phyloP scores from a whole-genome alignment of 2,797 vertebrate genomes.

The Poeciliopsis presidionis region DNA sequence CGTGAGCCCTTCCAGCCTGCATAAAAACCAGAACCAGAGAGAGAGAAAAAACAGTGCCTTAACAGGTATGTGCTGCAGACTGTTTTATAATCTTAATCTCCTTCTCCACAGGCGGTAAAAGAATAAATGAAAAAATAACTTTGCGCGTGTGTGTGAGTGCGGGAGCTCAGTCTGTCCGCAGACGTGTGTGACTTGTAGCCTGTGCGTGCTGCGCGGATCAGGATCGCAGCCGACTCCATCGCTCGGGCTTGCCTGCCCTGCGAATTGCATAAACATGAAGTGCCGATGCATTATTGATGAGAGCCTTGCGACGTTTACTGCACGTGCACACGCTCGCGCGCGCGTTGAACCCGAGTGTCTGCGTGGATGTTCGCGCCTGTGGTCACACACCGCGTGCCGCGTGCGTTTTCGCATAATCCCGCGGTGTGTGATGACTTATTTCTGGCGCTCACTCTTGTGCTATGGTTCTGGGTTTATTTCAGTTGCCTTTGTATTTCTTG shows the following conservation, averaged over 20 bases:
- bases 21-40: constrained; percentile 82
- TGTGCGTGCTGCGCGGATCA: constrained; percentile 19
- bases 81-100: constrained; percentile 61
- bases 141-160: constrained; percentile 23
- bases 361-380: constrained; percentile 13
- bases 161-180: constrained; percentile 3
- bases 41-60: constrained; percentile 66
- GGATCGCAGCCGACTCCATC: constrained; percentile 62
- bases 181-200: constrained; percentile 21
- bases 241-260: constrained; percentile 73
- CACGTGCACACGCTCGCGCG: constrained; percentile 37
- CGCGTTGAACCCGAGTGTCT: neutral
- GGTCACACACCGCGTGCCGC: constrained; percentile 26
- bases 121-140: neutral
- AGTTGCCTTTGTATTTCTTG: constrained; percentile 1
- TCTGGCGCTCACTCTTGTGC: constrained; percentile 12
- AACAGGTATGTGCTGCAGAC: constrained; percentile 79
- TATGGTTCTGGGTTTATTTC: constrained; percentile 4
- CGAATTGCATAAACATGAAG: constrained; percentile 92
- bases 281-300: constrained; percentile 92
- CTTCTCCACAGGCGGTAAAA: constrained; percentile 33
- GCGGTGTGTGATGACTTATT: constrained; percentile 34
- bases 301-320: constrained; percentile 71
- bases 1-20: constrained; percentile 85
- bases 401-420: constrained; percentile 28